A percentile compares a stretch with the other conserved stretches of the same genome.
Conservation (phyloP, 2,888 invertebrate genomes). For the Eudemis profundana region DNA sequence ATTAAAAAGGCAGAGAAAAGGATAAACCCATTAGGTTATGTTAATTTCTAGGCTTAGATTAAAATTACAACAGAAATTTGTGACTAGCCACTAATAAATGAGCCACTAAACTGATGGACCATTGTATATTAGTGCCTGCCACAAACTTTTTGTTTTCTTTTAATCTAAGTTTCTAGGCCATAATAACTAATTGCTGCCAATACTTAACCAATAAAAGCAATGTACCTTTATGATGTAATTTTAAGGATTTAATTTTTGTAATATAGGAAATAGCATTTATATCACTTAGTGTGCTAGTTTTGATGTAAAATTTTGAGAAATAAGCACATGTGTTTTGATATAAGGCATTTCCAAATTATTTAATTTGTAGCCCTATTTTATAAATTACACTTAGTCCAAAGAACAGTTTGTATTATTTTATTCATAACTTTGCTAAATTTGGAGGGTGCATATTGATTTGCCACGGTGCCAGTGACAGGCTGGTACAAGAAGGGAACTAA, state of each 20-base stretch:
- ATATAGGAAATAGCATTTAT: conserved; percentile 36
- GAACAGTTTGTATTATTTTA: conserved; percentile 24
- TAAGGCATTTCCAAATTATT: conserved; percentile 28
- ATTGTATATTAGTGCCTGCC: no score
- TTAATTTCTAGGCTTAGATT: no score
- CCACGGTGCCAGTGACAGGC: conserved; percentile 45
- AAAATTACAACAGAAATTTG: no score
- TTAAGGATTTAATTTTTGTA: conserved; percentile 34
- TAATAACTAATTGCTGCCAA: conserved; percentile 9
- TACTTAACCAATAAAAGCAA: conserved; percentile 25
- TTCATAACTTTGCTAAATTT: conserved; percentile 5
- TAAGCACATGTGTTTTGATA: conserved; percentile 30
- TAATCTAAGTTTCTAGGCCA: conserved; percentile 8
- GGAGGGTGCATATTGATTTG: conserved; percentile 48
- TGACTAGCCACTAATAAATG: no score
- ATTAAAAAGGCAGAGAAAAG: no score
- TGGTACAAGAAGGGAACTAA: conserved; percentile 44
- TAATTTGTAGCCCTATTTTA: conserved; percentile 37
- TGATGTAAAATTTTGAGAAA: conserved; percentile 30
- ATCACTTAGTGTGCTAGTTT: conserved; percentile 38
- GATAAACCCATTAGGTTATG: conserved; percentile 8
- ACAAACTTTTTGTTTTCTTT: no score
- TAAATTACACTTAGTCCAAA: conserved; percentile 39
- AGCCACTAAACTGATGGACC: no score
- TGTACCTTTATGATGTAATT: conserved; percentile 26